Conservation (phyloP, 2,113 vertebrate genomes). For the Mustelus asterias region DNA sequence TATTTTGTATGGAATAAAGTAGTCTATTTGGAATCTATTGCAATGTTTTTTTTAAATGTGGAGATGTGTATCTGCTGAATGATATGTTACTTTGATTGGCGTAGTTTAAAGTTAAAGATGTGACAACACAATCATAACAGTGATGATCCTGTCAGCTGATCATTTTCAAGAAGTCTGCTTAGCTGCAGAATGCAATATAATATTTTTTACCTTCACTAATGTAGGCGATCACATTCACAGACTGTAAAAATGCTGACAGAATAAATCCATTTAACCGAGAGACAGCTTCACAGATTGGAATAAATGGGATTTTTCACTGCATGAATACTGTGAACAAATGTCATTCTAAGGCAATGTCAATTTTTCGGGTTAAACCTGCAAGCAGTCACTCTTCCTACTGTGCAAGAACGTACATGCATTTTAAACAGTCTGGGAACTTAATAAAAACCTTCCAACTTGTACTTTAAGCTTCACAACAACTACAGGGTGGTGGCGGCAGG, state of each 20-base stretch:
- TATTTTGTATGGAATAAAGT: not conserved
- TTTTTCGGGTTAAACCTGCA: not conserved
- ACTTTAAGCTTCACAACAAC: not conserved
- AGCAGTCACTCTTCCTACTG: too few relatives aligned
- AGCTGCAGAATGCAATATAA: not conserved
- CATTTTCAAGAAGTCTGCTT: not conserved
- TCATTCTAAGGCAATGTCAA: not conserved
- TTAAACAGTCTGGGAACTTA: not conserved
- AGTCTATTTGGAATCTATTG: not conserved
- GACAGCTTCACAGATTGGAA: not conserved
- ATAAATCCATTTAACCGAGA: not conserved
- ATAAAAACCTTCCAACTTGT: not conserved
- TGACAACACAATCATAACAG: not conserved
- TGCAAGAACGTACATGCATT: not conserved
- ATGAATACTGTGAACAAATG: not conserved
- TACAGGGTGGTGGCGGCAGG: not conserved
- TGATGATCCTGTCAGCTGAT: not conserved
- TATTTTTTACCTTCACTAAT: not conserved
- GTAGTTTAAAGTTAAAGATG: not conserved
- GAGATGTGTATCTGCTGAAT: not conserved
- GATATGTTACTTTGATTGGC: too few relatives aligned
- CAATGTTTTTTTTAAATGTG: not conserved
- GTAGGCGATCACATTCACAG: not conserved
- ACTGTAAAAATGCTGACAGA: not conserved
- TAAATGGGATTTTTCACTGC: not conserved